A percentile compares a stretch with the other conserved stretches of the same genome.
phyloP scores from a whole-genome alignment of 2,888 invertebrate genomes.

The Pheosia tremula region DNA sequence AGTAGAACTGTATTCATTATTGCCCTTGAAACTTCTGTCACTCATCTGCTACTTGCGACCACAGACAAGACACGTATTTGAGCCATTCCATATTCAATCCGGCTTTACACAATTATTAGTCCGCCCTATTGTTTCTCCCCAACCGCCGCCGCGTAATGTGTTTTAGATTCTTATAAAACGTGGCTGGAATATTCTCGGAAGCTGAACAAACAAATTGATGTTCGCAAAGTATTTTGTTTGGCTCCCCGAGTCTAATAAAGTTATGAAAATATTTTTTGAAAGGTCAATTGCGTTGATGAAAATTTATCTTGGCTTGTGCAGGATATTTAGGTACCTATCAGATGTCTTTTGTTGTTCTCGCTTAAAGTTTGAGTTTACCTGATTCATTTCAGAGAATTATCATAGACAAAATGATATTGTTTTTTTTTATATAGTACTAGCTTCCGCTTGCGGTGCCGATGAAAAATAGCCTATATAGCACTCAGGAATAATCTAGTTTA shows the following conservation, averaged over 20 bases:
- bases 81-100: conserved; percentile 32
- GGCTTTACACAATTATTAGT: conserved; percentile 25
- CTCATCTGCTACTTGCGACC: conserved; percentile 10
- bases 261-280: neutral
- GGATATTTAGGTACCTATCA: neutral
- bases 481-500: too few species aligned
- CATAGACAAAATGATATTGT: too few species aligned
- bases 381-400: too few species aligned
- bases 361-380: too few species aligned
- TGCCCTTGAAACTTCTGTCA: neutral
- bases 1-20: neutral
- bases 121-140: neutral
- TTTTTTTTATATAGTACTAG: too few species aligned
- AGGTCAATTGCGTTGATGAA: neutral
- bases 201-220: conserved; percentile 7
- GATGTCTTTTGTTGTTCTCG: too few species aligned
- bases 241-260: neutral
- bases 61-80: conserved; percentile 6
- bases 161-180: conserved; percentile 7
- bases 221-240: neutral
- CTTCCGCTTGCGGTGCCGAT: too few species aligned
- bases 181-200: conserved; percentile 6
- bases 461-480: too few species aligned
- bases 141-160: neutral
- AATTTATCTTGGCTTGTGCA: neutral